These are phyloP conservation scores for Oxyura jamaicensis DNA, from an alignment of 2,113 vertebrate species.

Conservation along the genomic window DNA sequence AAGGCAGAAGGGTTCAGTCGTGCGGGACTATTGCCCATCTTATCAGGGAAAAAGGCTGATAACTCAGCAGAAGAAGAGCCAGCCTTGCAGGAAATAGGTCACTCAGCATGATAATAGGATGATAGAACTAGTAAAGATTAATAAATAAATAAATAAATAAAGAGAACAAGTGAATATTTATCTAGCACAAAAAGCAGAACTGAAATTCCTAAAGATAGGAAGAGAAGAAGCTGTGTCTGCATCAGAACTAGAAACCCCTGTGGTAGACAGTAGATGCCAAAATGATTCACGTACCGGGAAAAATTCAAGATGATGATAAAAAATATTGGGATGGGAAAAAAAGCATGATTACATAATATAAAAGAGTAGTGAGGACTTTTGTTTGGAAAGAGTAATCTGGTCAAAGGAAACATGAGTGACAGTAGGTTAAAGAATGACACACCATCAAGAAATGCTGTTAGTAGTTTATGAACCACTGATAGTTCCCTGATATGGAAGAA, in stretches of 20 bases:
- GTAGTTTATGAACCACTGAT: neutral
- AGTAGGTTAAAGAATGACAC: neutral
- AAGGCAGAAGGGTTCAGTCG: neutral
- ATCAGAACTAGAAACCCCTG: neutral
- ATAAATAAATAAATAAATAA: neutral
- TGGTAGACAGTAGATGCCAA: neutral
- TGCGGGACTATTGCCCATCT: neutral
- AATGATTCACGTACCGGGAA: neutral
- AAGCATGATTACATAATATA: neutral
- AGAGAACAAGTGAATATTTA: neutral
- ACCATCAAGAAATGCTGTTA: neutral
- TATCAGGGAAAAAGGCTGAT: neutral
- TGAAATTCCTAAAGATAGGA: neutral
- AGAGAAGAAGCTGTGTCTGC: neutral
- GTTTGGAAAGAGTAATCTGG: neutral
- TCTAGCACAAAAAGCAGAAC: neutral
- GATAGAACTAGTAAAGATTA: neutral
- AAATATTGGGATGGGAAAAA: neutral
- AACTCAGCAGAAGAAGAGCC: neutral
- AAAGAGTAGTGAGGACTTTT: neutral
- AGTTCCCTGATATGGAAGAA: neutral
- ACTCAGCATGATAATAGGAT: neutral
- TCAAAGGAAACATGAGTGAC: neutral
- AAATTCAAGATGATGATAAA: neutral
- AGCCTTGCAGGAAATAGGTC: neutral